These are phyloP conservation scores for Cylas formicarius DNA, from an alignment of 1,140 invertebrate genomes.

Conservation along the genomic window DNA sequence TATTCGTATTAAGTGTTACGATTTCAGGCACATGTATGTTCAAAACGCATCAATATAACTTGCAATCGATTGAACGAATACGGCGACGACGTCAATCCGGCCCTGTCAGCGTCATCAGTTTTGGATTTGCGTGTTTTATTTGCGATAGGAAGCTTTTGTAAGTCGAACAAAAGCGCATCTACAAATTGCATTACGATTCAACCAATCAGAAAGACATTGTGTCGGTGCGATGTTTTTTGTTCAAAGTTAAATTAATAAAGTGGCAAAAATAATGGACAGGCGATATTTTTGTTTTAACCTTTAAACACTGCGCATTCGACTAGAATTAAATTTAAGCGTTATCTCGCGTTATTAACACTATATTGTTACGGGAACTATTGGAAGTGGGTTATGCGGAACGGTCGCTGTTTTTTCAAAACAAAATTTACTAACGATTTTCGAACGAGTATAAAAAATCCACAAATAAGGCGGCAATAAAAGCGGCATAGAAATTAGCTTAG, in stretches of 20 bases:
- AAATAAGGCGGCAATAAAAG: too few species aligned
- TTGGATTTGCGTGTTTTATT: constrained; percentile 36
- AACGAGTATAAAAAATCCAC: too few species aligned
- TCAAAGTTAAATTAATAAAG: constrained; percentile 34
- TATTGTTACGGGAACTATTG: too few species aligned
- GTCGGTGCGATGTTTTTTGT: constrained; percentile 34
- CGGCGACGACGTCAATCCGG: too few species aligned
- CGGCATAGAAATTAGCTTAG: too few species aligned
- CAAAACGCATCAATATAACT: too few species aligned
- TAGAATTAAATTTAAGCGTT: constrained; percentile 29
- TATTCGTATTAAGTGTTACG: too few species aligned
- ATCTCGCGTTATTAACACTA: constrained; percentile 13
- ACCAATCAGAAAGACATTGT: constrained; percentile 44
- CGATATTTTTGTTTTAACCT: constrained; percentile 33
- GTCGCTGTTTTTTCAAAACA: too few species aligned
- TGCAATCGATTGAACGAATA: too few species aligned
- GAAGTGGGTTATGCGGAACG: too few species aligned
- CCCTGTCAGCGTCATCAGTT: constrained; percentile 9
- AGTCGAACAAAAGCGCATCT: constrained; percentile 36
- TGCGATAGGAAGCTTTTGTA: constrained; percentile 37
- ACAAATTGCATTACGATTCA: constrained; percentile 44
- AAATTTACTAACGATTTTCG: too few species aligned
- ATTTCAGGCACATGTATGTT: too few species aligned
- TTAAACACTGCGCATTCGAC: constrained; percentile 25
- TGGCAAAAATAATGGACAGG: constrained; percentile 30